Evolutionary conservation across 1,140 invertebrate genomes (phyloP).

Genomic region (Drosophila albomicans): DNA sequence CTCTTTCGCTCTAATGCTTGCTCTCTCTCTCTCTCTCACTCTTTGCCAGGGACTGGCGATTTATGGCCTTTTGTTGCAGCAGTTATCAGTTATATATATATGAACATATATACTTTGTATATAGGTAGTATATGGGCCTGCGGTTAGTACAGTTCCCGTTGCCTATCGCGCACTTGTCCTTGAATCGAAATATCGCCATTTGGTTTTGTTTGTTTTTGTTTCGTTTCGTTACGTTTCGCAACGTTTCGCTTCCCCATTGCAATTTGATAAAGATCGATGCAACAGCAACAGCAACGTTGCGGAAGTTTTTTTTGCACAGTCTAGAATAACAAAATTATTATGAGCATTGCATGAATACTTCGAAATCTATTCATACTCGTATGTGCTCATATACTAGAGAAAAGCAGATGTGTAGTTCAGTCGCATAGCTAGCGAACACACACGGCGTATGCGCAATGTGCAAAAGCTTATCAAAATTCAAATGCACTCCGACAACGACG

Average conservation of each 20-base stretch:
- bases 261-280: conserved; percentile 81
- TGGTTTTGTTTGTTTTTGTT: conserved; percentile 37
- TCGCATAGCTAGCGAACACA: conserved; percentile 17
- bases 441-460: conserved; percentile 76
- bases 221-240: conserved; percentile 28
- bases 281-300: conserved; percentile 45
- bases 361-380: conserved; percentile 22
- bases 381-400: background rate
- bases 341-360: conserved; percentile 53
- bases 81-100: conserved; percentile 60
- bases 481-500: conserved; percentile 54
- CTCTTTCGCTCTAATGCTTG: too few relatives aligned
- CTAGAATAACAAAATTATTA: conserved; percentile 65
- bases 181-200: conserved; percentile 61
- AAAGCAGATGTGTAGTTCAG: background rate
- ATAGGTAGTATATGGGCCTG: conserved; percentile 46
- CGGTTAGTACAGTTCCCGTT: conserved; percentile 70
- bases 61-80: conserved; percentile 38
- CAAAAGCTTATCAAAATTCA: conserved; percentile 68
- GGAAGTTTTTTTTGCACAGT: conserved; percentile 61
- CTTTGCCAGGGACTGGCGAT: conserved; percentile 10
- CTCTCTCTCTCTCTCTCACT: background rate
- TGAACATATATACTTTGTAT: conserved; percentile 25
- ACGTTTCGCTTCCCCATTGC: conserved; percentile 72
- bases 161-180: conserved; percentile 69